A percentile compares a stretch with the other conserved stretches of the same genome.
Evolutionary conservation across 2,888 invertebrate species (phyloP).

Genomic region (Resseliella maxima): DNA sequence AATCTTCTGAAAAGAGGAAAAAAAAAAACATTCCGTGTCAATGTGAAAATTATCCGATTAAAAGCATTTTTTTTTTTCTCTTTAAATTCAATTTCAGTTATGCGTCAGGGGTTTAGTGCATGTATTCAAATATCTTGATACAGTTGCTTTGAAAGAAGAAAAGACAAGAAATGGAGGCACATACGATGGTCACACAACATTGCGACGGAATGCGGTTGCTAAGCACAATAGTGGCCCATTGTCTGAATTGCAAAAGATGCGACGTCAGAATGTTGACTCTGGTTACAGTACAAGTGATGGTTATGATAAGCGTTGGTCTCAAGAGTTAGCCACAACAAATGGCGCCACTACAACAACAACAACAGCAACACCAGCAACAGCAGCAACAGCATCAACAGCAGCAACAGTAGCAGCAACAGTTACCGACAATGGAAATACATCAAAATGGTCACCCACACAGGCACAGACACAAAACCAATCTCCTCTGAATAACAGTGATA

Average conservation of each 20-base stretch:
- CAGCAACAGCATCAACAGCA: slow-evolving; percentile 56
- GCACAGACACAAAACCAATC: slow-evolving; percentile 55
- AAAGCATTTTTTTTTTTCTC: neutral
- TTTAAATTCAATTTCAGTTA: slow-evolving; percentile 70
- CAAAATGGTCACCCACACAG: slow-evolving; percentile 58
- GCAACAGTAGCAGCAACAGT: slow-evolving; percentile 56
- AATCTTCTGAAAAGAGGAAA: too few species aligned
- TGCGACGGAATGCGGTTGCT: slow-evolving; percentile 65
- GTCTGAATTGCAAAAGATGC: slow-evolving; percentile 59
- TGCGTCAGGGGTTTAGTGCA: slow-evolving; percentile 94
- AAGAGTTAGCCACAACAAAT: slow-evolving; percentile 69
- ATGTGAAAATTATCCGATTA: too few species aligned
- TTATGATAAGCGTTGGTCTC: slow-evolving; percentile 85
- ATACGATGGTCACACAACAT: slow-evolving; percentile 67
- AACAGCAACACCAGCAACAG: slow-evolving; percentile 56
- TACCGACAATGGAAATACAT: slow-evolving; percentile 57
- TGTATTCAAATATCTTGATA: slow-evolving; percentile 93
- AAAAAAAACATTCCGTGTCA: too few species aligned
- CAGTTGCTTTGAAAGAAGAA: slow-evolving; percentile 80
- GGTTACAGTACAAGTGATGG: slow-evolving; percentile 90
- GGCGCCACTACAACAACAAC: slow-evolving; percentile 56
- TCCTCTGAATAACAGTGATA: neutral
- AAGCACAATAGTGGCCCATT: slow-evolving; percentile 58
- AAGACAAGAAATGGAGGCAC: slow-evolving; percentile 63
- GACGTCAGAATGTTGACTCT: slow-evolving; percentile 83